These are phyloP conservation scores for Malurus cyaneus DNA, from an alignment of 2,113 vertebrate genomes.

Conservation along the genomic window DNA sequence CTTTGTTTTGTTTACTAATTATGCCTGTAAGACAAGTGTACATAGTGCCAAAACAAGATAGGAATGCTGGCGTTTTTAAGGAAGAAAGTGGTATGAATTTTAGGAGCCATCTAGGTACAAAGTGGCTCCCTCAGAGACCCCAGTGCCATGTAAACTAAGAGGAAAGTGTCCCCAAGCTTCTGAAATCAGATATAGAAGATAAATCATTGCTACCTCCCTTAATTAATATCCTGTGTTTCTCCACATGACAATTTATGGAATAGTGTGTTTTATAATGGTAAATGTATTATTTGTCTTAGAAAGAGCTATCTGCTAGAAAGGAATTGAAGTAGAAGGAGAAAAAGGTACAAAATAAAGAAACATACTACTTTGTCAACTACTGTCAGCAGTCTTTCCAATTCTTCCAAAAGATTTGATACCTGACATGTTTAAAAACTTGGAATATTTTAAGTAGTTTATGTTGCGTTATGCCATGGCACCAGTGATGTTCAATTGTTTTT, in stretches of 20 bases:
- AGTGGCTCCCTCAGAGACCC: neutral
- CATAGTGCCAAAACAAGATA: neutral
- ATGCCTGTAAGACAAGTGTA: neutral
- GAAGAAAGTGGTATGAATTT: neutral
- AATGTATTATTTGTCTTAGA: neutral
- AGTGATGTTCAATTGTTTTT: neutral
- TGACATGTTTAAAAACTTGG: neutral
- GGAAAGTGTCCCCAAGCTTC: neutral
- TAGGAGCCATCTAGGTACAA: neutral
- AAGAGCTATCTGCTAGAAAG: neutral
- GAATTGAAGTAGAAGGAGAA: neutral
- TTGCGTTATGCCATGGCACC: neutral
- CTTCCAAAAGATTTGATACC: neutral
- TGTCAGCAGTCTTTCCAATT: neutral
- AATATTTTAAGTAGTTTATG: neutral
- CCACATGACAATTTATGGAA: neutral
- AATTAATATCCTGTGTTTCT: neutral
- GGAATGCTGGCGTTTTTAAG: neutral
- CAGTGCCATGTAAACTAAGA: neutral
- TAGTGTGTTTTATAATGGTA: neutral
- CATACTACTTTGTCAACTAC: neutral
- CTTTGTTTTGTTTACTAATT: neutral
- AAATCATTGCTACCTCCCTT: neutral
- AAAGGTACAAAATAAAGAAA: neutral
- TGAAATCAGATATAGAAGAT: neutral